A percentile compares a stretch with the other conserved stretches of the same genome.
Evolutionary conservation across 2,113 vertebrate genomes (phyloP).

Genomic region (Salminus brasiliensis): DNA sequence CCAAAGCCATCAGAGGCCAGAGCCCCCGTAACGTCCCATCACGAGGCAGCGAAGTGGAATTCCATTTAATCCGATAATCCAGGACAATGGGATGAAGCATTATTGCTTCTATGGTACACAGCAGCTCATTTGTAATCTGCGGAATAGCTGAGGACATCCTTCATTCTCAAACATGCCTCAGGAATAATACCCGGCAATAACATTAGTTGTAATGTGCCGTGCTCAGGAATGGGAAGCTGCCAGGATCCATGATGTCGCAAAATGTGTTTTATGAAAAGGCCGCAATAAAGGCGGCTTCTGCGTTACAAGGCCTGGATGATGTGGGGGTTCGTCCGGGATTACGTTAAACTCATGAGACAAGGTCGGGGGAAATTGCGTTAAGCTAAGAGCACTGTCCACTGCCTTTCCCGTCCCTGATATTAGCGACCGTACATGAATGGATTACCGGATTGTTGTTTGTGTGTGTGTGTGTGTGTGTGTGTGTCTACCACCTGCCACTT

Average conservation of each 20-base stretch:
- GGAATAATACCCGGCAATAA: not conserved
- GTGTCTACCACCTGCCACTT: not conserved
- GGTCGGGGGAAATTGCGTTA: not conserved
- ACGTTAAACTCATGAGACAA: conserved; percentile 5
- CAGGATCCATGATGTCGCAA: not conserved
- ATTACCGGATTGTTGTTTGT: not conserved
- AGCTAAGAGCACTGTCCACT: not conserved
- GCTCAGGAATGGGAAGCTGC: not conserved
- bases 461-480: conserved; percentile 1
- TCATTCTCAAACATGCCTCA: not conserved
- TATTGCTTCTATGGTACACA: conserved; percentile 18
- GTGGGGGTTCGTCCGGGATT: not conserved
- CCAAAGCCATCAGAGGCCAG: conserved; percentile 10
- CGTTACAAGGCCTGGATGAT: not conserved
- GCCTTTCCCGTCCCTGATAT: not conserved
- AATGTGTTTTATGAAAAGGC: not conserved
- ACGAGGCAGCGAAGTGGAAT: not conserved
- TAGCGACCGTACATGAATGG: conserved; percentile 7
- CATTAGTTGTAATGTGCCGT: not conserved
- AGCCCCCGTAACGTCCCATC: not conserved
- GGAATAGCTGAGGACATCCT: not conserved
- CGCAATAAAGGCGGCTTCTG: not conserved
- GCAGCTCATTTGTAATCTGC: conserved; percentile 25
- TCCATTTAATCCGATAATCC: conserved; percentile 38
- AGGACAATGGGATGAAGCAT: conserved; percentile 8